These are phyloP conservation scores for Colletes gigas DNA, from an alignment of 1,140 invertebrate species.

Conservation along the genomic window DNA sequence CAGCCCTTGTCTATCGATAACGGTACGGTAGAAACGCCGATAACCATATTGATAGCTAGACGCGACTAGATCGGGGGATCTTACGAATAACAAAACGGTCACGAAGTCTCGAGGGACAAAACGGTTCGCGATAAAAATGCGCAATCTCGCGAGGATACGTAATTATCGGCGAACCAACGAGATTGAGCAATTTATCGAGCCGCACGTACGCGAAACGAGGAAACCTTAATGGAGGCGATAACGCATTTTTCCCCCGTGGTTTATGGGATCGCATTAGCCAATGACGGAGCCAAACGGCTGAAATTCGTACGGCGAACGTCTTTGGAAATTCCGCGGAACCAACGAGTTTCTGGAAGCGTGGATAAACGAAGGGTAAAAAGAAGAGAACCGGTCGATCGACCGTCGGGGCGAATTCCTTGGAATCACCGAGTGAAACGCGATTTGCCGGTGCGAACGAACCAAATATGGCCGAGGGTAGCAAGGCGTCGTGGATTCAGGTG, in stretches of 20 bases:
- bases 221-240: conserved; percentile 10
- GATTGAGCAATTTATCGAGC: conserved; percentile 7
- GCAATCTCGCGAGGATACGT: not conserved
- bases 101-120: too few species aligned
- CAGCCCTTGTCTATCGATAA: not conserved
- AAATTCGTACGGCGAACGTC: not conserved
- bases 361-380: too few species aligned
- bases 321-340: not conserved
- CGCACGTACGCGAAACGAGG: not conserved
- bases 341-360: not conserved
- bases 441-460: conserved; percentile 43
- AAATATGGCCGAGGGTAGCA: conserved; percentile 53
- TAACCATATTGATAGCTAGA: too few species aligned
- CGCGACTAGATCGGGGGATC: too few species aligned
- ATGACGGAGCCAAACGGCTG: not conserved
- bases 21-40: not conserved
- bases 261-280: conserved; percentile 2
- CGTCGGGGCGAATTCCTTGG: conserved; percentile 37
- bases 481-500: conserved; percentile 29
- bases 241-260: not conserved
- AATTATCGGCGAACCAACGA: not conserved
- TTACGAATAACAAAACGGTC: too few species aligned
- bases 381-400: conserved; percentile 24
- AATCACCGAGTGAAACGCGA: conserved; percentile 54
- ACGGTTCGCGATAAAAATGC: not conserved